A percentile compares a stretch with the other conserved stretches of the same genome.
Evolutionary conservation across 2,113 vertebrate genomes (phyloP).

Genomic region (Pterocles gutturalis): DNA sequence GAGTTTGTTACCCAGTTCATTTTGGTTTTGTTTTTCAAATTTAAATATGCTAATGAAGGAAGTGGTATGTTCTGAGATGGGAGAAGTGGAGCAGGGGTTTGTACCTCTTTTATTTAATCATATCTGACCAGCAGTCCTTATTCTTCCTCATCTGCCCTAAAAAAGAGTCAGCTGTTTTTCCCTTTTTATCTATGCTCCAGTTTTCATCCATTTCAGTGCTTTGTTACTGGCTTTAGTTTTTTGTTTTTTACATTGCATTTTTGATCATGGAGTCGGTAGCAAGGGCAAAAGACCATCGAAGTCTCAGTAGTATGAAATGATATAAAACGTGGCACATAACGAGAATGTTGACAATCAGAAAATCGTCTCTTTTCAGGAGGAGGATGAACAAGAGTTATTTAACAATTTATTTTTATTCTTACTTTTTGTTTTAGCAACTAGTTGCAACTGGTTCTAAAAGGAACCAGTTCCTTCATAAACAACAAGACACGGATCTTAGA

Average conservation of each 20-base stretch:
- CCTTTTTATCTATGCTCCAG: background rate
- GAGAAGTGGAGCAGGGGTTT: background rate
- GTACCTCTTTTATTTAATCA: background rate
- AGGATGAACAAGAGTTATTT: background rate
- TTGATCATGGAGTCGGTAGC: background rate
- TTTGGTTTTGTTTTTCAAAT: background rate
- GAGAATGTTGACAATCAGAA: background rate
- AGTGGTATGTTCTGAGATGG: background rate
- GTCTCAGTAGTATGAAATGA: background rate
- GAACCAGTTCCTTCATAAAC: background rate
- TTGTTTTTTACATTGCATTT: background rate
- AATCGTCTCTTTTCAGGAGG: background rate
- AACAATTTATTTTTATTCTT: background rate
- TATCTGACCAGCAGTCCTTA: background rate
- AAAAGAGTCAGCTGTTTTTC: background rate
- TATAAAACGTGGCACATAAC: background rate
- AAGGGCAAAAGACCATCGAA: background rate
- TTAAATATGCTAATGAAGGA: background rate
- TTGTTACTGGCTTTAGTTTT: background rate
- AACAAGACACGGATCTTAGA: background rate
- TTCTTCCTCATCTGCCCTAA: background rate
- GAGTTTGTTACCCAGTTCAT: background rate
- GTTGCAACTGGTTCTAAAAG: background rate
- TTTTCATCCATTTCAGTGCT: background rate
- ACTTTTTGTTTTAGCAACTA: background rate